These are phyloP conservation scores for Patiria miniata DNA, from an alignment of 35 echinoderm and acorn worm species.

Conservation along the genomic window DNA sequence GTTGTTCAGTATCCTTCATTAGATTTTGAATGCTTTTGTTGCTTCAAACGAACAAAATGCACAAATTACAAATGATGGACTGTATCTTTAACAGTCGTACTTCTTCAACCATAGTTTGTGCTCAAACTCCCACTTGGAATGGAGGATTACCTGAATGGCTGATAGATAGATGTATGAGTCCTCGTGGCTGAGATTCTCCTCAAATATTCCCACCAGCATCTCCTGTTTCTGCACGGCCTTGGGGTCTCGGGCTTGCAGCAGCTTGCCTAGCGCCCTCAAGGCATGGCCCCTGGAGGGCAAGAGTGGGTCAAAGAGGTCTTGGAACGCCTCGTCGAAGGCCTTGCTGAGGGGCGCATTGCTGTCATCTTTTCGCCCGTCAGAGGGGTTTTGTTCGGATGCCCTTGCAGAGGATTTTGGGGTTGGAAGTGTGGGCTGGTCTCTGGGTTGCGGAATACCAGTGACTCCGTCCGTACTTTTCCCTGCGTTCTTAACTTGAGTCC, in stretches of 20 bases:
- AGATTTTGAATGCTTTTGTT: too few species aligned
- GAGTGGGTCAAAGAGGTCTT: slow-evolving; percentile 89
- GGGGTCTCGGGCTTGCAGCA: slow-evolving; percentile 57
- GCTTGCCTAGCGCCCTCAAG: slow-evolving; percentile 62
- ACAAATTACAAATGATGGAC: too few species aligned
- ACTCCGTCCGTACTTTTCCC: not conserved
- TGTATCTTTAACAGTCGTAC: too few species aligned
- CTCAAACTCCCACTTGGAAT: too few species aligned
- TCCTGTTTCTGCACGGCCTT: slow-evolving; percentile 83
- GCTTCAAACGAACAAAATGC: too few species aligned
- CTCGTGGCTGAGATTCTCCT: slow-evolving; percentile 83
- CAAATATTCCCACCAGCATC: slow-evolving; percentile 63
- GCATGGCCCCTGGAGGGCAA: slow-evolving; percentile 83
- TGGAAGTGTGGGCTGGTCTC: not conserved
- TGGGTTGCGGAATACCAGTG: not conserved
- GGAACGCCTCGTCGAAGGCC: slow-evolving; percentile 78
- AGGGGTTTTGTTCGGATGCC: not conserved
- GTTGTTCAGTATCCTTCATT: too few species aligned
- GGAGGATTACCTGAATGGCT: slow-evolving; percentile 48
- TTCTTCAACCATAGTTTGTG: too few species aligned
- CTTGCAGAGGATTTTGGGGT: not conserved
- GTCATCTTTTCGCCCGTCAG: not conserved
- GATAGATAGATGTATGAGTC: slow-evolving; percentile 92
- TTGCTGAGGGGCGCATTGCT: slow-evolving; percentile 16
- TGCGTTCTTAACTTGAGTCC: not conserved